Base-by-base conservation (phyloP, 2,888 invertebrate species). In the Tiliacea aurago region DNA sequence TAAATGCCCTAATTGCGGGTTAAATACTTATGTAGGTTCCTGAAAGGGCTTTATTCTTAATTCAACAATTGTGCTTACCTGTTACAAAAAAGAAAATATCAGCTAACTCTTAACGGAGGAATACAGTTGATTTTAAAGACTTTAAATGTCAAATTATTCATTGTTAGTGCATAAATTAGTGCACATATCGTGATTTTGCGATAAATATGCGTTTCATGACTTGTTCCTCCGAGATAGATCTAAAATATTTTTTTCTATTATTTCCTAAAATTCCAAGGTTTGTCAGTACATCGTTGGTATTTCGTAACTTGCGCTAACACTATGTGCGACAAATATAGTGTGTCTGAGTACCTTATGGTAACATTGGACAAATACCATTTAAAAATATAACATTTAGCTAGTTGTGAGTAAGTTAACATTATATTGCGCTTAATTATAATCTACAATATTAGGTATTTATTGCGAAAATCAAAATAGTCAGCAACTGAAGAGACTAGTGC, bases 401-500 rank as follows among this genome's bases (percentile, higher is more conserved):
- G 9, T 4, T n/a, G 10, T 6, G 0, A 37, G 9, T 43, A 18
- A 15, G 1, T 43, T 18, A 10, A 70, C 55, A 37, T 11, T 5
- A 43, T n/a, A 11, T 3, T 11, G 11, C 11, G 0, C 6, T 2
- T 49, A 20, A 41, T 49, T 18, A 18, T 20, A 18, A 13, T 53
- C 18, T n/a, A n/a, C 20, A 3, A 5, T 18, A 43, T 1, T 10
- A 18, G 3, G 18, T 47, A 56, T 47, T 37, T 6, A 47, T 37
- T 28, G 47, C 33, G 3, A 20, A 20, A 45, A 59, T 3, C 37
- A 18, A 76, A 47, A 13, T 58, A 45, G 6, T 3, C 0, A 4
- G 9, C n/a, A 18, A 49, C 7, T 13, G 47, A 58, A 61, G 45
- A 13, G 28, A 70, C 72, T 6, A 51, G 70, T 65, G 23, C n/a